Percentiles rank a stretch among this genome's conserved stretches.
Evolutionary conservation across 2,888 invertebrate species (phyloP).

Genomic region (Augochlorella aurata): DNA sequence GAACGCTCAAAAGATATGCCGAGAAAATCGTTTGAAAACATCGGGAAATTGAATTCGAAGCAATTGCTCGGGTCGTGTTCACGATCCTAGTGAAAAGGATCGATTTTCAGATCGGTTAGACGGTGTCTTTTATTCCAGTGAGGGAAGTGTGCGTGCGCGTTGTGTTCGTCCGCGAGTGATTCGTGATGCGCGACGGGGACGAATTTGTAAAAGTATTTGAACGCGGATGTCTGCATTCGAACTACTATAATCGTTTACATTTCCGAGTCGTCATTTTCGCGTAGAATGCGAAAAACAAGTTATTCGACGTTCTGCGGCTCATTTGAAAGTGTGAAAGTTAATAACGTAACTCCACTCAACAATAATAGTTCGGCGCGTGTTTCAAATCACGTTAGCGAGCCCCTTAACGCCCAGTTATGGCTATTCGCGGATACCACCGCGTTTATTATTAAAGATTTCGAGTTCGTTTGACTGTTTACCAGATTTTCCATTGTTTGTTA

Average conservation of each 20-base stretch:
- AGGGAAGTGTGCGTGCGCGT: constrained; percentile 63
- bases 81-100: neutral
- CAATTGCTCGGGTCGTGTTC: neutral
- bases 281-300: constrained; percentile 26
- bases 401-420: constrained; percentile 61
- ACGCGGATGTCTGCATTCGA: constrained; percentile 22
- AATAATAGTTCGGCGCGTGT: constrained; percentile 65
- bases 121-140: constrained; percentile 43
- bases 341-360: constrained; percentile 53
- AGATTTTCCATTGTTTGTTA: neutral
- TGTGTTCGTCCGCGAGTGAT: constrained; percentile 44
- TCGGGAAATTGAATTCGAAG: neutral
- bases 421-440: constrained; percentile 29
- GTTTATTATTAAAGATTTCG: constrained; percentile 16
- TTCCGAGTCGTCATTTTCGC: neutral
- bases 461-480: constrained; percentile 6
- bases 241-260: neutral
- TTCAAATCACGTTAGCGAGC: constrained; percentile 61
- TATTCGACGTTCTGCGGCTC: neutral
- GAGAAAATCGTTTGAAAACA: constrained; percentile 53
- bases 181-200: constrained; percentile 62
- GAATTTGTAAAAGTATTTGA: constrained; percentile 64
- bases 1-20: constrained; percentile 71
- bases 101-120: constrained; percentile 1
- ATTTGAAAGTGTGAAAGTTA: constrained; percentile 49